Percentiles rank a stretch among this genome's conserved stretches.
Conservation (phyloP, 2,888 invertebrate species). For the Eumacrocentrus americanus region DNA sequence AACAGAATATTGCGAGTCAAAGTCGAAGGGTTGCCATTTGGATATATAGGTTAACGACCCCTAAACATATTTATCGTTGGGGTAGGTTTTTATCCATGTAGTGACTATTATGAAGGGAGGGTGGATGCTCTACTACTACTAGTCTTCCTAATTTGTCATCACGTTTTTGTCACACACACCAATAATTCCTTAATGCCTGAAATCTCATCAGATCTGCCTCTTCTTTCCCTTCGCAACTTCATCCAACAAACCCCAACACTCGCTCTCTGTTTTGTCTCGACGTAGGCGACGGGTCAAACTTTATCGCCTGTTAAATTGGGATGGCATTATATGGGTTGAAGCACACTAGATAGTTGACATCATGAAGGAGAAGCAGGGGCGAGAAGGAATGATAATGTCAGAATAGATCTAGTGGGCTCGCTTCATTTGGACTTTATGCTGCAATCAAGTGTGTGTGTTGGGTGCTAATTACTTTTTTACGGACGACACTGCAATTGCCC, state of each 20-base stretch:
- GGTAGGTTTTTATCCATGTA: constrained; percentile 46
- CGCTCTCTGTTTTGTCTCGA: constrained; percentile 6
- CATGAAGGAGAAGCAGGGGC: constrained; percentile 23
- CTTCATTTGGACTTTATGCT: constrained; percentile 45
- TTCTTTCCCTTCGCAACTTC: constrained; percentile 17
- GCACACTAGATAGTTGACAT: constrained; percentile 18
- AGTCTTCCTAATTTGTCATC: constrained; percentile 53
- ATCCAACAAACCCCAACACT: constrained; percentile 19
- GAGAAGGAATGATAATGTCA: constrained; percentile 16
- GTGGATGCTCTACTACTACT: constrained; percentile 31
- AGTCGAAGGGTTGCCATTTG: constrained; percentile 36
- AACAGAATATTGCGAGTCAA: constrained; percentile 29
- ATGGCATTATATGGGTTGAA: constrained; percentile 36
- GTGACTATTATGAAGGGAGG: constrained; percentile 42
- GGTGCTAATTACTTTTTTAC: constrained; percentile 50
- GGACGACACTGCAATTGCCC: constrained; percentile 33
- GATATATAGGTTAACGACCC: constrained; percentile 46
- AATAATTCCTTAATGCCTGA: constrained; percentile 43
- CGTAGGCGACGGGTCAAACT: constrained; percentile 38
- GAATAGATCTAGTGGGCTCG: background rate
- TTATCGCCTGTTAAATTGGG: constrained; percentile 51
- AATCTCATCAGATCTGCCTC: constrained; percentile 36
- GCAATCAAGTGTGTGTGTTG: constrained; percentile 48
- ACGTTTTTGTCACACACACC: constrained; percentile 46
- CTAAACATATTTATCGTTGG: constrained; percentile 51